These are phyloP conservation scores for Elaphurus davidianus DNA, from an alignment of 2,113 vertebrate genomes.

Conservation along the genomic window DNA sequence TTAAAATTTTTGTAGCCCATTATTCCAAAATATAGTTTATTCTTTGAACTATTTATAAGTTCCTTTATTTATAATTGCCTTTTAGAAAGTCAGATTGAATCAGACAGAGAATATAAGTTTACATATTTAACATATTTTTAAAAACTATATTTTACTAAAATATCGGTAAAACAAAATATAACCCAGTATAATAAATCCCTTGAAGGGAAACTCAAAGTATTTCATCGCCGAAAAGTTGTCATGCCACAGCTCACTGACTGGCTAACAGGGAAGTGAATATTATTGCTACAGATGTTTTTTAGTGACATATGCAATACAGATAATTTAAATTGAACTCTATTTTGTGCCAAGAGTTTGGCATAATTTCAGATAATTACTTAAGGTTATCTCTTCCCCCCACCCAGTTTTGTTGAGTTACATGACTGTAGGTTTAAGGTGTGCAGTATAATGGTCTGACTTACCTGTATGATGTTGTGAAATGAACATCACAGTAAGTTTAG, in stretches of 20 bases:
- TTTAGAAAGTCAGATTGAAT: neutral
- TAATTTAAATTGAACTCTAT: neutral
- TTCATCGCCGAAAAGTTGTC: neutral
- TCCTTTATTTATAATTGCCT: neutral
- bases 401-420: neutral
- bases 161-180: neutral
- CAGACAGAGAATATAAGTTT: neutral
- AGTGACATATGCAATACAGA: neutral
- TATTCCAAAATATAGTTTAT: neutral
- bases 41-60: neutral
- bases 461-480: neutral
- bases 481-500: neutral
- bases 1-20: neutral
- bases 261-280: neutral
- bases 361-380: neutral
- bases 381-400: neutral
- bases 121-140: neutral
- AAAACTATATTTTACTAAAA: neutral
- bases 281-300: neutral
- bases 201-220: neutral
- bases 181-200: neutral
- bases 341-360: conserved; percentile 1
- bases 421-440: neutral
- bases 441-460: neutral
- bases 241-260: neutral